Base-by-base conservation (phyloP, 1,140 invertebrate species). In the Myzus persicae region DNA sequence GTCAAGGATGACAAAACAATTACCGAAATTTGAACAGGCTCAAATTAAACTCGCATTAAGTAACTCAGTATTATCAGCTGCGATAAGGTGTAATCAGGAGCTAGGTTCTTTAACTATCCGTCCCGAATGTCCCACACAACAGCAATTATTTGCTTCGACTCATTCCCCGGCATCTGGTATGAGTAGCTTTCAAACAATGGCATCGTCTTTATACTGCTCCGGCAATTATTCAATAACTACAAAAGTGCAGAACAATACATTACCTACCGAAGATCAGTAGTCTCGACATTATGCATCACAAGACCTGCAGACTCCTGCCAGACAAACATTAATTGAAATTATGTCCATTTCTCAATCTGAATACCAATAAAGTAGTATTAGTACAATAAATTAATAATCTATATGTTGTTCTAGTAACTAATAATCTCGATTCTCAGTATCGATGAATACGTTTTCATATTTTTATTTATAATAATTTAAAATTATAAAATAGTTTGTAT, bases 1-100 rank as follows among this genome's bases (percentile, higher is more conserved):
- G 87, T 46, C 87, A 51, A 89, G 46, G 20, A 89, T 51, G 87
- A 89, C 88, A 36, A 89, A 89, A 89, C 48, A 54, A 54, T 89
- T 89, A 54, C 88, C 88, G 54, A 89, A 48, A 93, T 46, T 93
- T 76, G 40, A 93, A 76, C 40, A 93, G 31, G 67, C 67, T 93
- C 26, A 82, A 84, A 93, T 93, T 82, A 46, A 42, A 76, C 46
- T 87, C 87, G 67, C 81, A 82, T 84, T 84, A 84, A 93, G 40
- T 46, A 82, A 82, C 44, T 84, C 67, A 36, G 40, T 82, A 46
- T 76, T 93, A 51, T 82, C 81, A 24, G 81, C 46, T 8, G 67
- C 87, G 51, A 93, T 84, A 51, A 93, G 2, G 22, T 93, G 81
- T 36, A 87, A 93, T 76, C 67, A 14, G 54, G 46, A 89, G 54